These are phyloP conservation scores for Schizothorax lantsangensis DNA, from an alignment of 2,797 vertebrate genomes.

Conservation along the genomic window DNA sequence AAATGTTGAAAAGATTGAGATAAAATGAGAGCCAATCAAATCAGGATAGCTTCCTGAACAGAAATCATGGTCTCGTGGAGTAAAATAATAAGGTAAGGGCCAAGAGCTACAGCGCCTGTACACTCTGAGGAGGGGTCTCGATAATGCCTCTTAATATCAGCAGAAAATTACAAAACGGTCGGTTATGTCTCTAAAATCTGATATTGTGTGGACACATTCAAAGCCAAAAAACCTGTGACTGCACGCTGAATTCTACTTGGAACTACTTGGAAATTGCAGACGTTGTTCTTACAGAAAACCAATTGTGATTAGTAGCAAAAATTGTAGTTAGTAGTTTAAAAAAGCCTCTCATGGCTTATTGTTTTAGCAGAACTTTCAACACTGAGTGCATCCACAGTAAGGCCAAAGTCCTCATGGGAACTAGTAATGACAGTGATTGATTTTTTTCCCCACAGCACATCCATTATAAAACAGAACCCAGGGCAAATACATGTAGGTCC, in stretches of 20 bases:
- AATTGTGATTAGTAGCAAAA: neutral
- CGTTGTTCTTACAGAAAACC: neutral
- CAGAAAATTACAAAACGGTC: constrained; percentile 33
- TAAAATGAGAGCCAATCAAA: constrained; percentile 65
- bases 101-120: constrained; percentile 58
- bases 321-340: neutral
- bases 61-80: constrained; percentile 49
- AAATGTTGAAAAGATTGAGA: constrained; percentile 60
- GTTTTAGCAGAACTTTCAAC: neutral
- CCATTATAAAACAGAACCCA: neutral
- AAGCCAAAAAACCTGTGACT: neutral
- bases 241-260: neutral
- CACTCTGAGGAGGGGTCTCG: constrained; percentile 17
- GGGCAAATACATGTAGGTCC: neutral
- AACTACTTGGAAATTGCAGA: neutral
- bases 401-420: neutral
- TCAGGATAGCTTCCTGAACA: constrained; percentile 69
- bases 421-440: constrained; percentile 18
- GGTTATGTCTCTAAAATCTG: neutral
- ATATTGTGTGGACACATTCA: neutral
- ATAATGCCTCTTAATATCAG: constrained; percentile 1
- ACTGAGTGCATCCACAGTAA: neutral
- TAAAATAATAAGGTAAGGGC: constrained; percentile 64
- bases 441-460: constrained; percentile 26
- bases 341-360: neutral